These are phyloP conservation scores for Herpetotheres cachinnans DNA, from an alignment of 2,113 vertebrate species.

Conservation along the genomic window DNA sequence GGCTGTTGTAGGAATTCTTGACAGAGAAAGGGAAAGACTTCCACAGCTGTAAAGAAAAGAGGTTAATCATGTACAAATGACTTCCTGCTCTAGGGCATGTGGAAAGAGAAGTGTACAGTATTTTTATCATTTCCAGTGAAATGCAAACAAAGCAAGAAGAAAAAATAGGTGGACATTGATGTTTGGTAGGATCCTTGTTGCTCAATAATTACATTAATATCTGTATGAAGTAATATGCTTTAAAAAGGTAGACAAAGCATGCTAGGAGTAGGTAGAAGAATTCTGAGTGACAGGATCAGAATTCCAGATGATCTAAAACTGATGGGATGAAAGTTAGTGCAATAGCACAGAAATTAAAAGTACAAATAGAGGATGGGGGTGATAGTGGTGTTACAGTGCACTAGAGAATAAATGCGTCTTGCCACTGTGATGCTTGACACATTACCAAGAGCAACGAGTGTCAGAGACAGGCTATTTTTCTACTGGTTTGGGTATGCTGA, in stretches of 20 bases:
- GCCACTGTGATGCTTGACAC: neutral
- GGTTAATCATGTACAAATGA: neutral
- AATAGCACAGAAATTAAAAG: neutral
- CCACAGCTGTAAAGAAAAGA: neutral
- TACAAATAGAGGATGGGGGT: neutral
- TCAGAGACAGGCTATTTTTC: neutral
- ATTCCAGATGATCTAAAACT: neutral
- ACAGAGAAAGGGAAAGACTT: neutral
- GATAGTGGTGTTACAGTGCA: neutral
- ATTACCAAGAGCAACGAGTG: neutral
- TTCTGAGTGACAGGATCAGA: neutral
- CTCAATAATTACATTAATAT: neutral
- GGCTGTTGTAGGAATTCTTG: neutral
- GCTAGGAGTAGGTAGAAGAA: neutral
- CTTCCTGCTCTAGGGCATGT: neutral
- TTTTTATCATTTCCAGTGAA: neutral
- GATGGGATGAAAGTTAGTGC: neutral
- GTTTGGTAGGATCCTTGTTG: neutral
- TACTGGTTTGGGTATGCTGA: neutral
- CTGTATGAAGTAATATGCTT: neutral
- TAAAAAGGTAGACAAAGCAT: neutral
- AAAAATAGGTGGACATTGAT: neutral
- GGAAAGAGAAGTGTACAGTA: neutral
- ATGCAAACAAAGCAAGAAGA: neutral
- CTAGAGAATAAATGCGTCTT: neutral